Conservation (phyloP, 2,888 invertebrate species). For the Thelaira solivaga region DNA sequence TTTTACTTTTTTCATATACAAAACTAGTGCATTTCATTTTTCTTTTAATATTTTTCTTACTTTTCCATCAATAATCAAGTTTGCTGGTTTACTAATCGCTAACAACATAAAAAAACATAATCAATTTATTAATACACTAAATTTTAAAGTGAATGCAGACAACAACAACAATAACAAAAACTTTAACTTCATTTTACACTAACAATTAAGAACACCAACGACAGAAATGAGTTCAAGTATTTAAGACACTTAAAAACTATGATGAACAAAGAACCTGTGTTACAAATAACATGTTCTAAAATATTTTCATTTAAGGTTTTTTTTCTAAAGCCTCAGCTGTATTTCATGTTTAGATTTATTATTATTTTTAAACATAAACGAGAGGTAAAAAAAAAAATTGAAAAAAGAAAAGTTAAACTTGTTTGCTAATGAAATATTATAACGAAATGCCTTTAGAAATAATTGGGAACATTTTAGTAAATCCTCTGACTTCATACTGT, state of each 20-base stretch:
- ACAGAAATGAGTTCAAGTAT: too few relatives aligned
- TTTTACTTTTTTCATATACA: neutral
- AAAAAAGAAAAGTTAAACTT: too few relatives aligned
- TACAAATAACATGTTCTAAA: too few relatives aligned
- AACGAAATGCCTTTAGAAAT: neutral
- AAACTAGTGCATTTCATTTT: conserved; percentile 1
- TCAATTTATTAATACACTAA: conserved; percentile 15
- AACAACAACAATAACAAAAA: neutral
- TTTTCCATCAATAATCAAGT: neutral
- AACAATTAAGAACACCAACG: too few relatives aligned
- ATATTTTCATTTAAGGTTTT: too few relatives aligned
- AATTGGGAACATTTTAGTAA: neutral
- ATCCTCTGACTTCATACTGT: neutral
- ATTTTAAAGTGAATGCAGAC: neutral
- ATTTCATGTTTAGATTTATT: too few relatives aligned
- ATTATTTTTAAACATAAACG: too few relatives aligned
- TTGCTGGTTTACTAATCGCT: neutral
- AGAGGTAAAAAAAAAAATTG: too few relatives aligned
- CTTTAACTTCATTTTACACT: too few relatives aligned
- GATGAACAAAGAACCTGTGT: too few relatives aligned
- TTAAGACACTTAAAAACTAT: neutral
- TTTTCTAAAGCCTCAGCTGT: too few relatives aligned
- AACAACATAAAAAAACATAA: neutral
- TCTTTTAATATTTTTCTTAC: neutral
- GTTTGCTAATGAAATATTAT: too few relatives aligned